These are phyloP conservation scores for Campopleginae sp. DNA, from an alignment of 2,888 invertebrate genomes.

Conservation along the genomic window DNA sequence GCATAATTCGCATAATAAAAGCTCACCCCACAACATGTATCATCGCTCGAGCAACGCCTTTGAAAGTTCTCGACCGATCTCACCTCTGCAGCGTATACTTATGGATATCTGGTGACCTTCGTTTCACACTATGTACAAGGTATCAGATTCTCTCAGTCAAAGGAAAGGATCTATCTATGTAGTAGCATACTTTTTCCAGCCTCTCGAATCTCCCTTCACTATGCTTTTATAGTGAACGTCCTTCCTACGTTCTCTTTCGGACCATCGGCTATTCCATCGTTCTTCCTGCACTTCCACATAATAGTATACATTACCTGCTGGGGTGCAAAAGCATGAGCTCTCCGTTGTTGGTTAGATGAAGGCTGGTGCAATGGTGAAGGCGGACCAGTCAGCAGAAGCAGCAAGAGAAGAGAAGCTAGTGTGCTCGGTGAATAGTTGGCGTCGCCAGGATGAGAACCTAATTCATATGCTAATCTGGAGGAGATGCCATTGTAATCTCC, in stretches of 20 bases:
- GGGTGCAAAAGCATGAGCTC: constrained; percentile 48
- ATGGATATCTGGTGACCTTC: constrained; percentile 46
- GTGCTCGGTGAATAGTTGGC: constrained; percentile 61
- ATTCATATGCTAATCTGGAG: constrained; percentile 84
- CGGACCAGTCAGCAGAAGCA: constrained; percentile 47
- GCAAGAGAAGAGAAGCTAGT: constrained; percentile 57
- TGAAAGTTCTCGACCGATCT: constrained; percentile 41
- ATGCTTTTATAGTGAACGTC: constrained; percentile 48
- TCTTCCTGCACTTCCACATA: constrained; percentile 58
- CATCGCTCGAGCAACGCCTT: constrained; percentile 17
- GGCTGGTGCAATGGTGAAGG: constrained; percentile 48
- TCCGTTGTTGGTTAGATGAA: constrained; percentile 55
- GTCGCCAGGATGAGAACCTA: constrained; percentile 76
- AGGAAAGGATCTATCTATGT: constrained; percentile 2
- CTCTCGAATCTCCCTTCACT: constrained; percentile 31
- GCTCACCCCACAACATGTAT: constrained; percentile 19
- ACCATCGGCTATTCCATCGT: constrained; percentile 59
- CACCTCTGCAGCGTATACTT: constrained; percentile 16
- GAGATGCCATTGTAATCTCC: constrained; percentile 84
- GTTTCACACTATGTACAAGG: constrained; percentile 7
- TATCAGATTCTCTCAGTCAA: constrained; percentile 36
- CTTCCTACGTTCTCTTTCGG: constrained; percentile 58
- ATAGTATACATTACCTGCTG: constrained; percentile 62
- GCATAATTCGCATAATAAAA: constrained; percentile 4
- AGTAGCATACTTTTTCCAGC: constrained; percentile 38